A percentile compares a stretch with the other conserved stretches of the same genome.
phyloP scores from a whole-genome alignment of 2,888 invertebrate species.

The Pseudoips prasinana region DNA sequence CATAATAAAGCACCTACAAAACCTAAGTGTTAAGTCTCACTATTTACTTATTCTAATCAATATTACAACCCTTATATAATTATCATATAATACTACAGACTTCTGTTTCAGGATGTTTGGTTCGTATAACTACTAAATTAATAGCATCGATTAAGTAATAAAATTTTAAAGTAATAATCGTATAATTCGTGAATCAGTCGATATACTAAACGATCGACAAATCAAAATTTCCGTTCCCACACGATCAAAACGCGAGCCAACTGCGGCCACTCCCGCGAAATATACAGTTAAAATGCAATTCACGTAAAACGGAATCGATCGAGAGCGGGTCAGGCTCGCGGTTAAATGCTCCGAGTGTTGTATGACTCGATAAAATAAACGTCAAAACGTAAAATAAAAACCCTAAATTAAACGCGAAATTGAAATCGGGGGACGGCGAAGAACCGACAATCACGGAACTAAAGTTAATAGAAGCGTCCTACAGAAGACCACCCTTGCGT shows the following conservation, averaged over 20 bases:
- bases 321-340: no score
- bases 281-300: no score
- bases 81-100: slow-evolving; percentile 53
- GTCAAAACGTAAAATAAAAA: slow-evolving; percentile 61
- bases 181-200: slow-evolving; percentile 27
- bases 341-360: slow-evolving; percentile 64
- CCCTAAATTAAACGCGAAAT: slow-evolving; percentile 37
- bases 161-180: slow-evolving; percentile 17
- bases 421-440: slow-evolving; percentile 21
- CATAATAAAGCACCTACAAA: slow-evolving; percentile 56
- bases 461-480: slow-evolving; percentile 20
- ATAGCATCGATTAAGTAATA: slow-evolving; percentile 27
- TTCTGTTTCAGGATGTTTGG: slow-evolving; percentile 47
- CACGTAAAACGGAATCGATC: no score
- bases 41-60: slow-evolving; percentile 55
- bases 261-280: neutral
- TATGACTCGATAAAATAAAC: slow-evolving; percentile 43
- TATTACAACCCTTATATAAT: slow-evolving; percentile 59
- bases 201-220: slow-evolving; percentile 15
- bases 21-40: slow-evolving; percentile 63
- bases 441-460: slow-evolving; percentile 4
- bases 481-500: slow-evolving; percentile 91
- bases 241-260: slow-evolving; percentile 12
- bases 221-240: neutral
- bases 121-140: slow-evolving; percentile 29